phyloP scores from a whole-genome alignment of 2,113 vertebrate genomes.

The Dicrurus megarhynchus region DNA sequence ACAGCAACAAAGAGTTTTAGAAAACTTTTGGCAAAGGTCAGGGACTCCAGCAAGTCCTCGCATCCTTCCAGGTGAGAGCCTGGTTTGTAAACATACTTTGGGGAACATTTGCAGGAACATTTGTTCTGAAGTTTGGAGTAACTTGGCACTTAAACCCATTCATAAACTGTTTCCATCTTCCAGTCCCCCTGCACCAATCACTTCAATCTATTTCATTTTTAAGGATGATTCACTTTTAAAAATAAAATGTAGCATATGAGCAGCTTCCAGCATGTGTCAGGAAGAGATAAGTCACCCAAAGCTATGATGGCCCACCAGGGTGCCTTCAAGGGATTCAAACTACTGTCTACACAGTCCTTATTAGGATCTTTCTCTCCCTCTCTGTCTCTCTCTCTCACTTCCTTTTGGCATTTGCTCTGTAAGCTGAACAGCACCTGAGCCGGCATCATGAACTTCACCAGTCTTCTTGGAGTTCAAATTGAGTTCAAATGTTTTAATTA shows the following conservation, averaged over 20 bases:
- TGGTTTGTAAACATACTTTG: neutral
- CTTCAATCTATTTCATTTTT: neutral
- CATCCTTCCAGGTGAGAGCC: neutral
- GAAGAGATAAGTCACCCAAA: constrained; percentile 62
- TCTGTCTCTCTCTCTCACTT: constrained; percentile 35
- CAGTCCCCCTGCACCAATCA: neutral
- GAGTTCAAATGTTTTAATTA: constrained; percentile 50
- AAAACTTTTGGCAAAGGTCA: neutral
- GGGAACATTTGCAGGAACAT: neutral
- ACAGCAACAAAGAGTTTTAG: neutral
- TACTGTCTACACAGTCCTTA: constrained; percentile 1
- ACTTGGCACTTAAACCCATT: neutral
- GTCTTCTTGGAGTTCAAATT: constrained; percentile 33
- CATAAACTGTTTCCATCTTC: neutral
- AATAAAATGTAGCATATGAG: constrained; percentile 6
- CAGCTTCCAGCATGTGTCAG: constrained; percentile 48
- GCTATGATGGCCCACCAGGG: constrained; percentile 41
- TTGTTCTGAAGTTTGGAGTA: neutral
- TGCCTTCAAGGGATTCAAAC: constrained; percentile 25
- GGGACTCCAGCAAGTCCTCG: neutral
- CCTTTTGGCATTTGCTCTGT: constrained; percentile 17
- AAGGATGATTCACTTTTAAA: constrained; percentile 32
- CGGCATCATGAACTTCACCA: neutral
- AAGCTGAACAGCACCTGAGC: constrained; percentile 47
- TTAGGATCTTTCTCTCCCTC: constrained; percentile 21